Base-by-base conservation (phyloP, 2,113 vertebrate species). In the Haliaeetus leucogaster region DNA sequence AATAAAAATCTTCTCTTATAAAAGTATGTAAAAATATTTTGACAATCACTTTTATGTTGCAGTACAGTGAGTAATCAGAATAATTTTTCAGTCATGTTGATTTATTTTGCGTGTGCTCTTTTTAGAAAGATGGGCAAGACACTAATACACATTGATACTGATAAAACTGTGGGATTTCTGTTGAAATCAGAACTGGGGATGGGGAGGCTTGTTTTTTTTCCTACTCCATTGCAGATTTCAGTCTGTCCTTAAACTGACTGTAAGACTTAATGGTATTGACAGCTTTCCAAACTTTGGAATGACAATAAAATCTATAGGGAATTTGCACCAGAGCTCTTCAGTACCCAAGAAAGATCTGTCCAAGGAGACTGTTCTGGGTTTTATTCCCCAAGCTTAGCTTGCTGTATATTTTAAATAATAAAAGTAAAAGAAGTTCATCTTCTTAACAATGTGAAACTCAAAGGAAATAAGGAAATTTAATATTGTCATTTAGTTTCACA, bases 121-220 rank as follows among this genome's bases (percentile, higher is more conserved):
- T 58, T 59, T 32, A 48, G 11, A 73, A 65, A 27, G 36, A 45
- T 34, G 13, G 9, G 7, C 9, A 65, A 70, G 50, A 62, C 23
- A 42, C 6, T 53, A 47, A 58, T 42, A 36, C 12, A 10, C 2
- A 26, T 11, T 40, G 21, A 43, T 20, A 34, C 7, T 43, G 23
- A 30, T 67, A 42, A 58, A 78, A 53, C 5, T 15, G 11, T 34
- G 20, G 4, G 7, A 65, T 62, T 83, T 86, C 18, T 48, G 10
- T 53, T 52, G 21, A 82, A 91, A 45, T 66, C 2, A 38, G 45
- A 71, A 2, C 4, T 20, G 11, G 6, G 1, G 10, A 3, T 2
- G 2, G 6, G 10, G 6, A 22, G 18, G 3, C 5, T 56, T 62
- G 11, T 0, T 0, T 10, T 53, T 42, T 38, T 71, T 23, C 16